Percentiles rank a stretch among this genome's conserved stretches.
phyloP scores from a whole-genome alignment of 64 coral and sea anemone species.

The Pocillopora damicornis region DNA sequence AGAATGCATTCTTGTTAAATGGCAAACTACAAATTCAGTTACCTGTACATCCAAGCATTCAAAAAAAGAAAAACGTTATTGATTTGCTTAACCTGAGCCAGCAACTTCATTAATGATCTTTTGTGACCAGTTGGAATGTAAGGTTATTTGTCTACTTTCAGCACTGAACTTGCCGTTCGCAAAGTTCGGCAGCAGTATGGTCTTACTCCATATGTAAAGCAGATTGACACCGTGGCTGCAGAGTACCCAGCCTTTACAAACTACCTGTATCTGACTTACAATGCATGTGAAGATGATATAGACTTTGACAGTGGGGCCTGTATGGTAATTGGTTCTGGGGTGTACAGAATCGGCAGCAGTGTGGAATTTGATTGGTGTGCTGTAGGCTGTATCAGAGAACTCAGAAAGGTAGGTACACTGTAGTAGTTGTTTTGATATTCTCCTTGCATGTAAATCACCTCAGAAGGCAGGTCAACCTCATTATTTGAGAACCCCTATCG shows the following conservation, averaged over 20 bases:
- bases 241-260: slow-evolving; percentile 98
- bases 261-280: slow-evolving; percentile 95
- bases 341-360: slow-evolving; percentile 97
- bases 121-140: neutral
- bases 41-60: too few species aligned
- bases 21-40: too few species aligned
- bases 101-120: neutral
- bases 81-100: too few species aligned
- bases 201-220: slow-evolving; percentile 74
- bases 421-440: neutral
- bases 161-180: slow-evolving; percentile 91
- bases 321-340: slow-evolving; percentile 98
- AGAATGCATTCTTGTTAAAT: too few species aligned
- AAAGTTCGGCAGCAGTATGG: slow-evolving; percentile 64
- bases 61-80: too few species aligned
- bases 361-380: slow-evolving; percentile 99
- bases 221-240: slow-evolving; percentile 96
- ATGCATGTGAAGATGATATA: slow-evolving; percentile 76
- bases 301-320: slow-evolving; percentile 70
- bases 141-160: neutral
- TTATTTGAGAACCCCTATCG: too few species aligned
- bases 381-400: slow-evolving; percentile 92
- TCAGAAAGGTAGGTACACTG: slow-evolving; percentile 64
- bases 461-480: too few species aligned
- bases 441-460: too few species aligned